Percentiles rank a stretch among this genome's conserved stretches.
Conservation (phyloP, 2,113 vertebrate genomes). For the Haemorhous mexicanus region DNA sequence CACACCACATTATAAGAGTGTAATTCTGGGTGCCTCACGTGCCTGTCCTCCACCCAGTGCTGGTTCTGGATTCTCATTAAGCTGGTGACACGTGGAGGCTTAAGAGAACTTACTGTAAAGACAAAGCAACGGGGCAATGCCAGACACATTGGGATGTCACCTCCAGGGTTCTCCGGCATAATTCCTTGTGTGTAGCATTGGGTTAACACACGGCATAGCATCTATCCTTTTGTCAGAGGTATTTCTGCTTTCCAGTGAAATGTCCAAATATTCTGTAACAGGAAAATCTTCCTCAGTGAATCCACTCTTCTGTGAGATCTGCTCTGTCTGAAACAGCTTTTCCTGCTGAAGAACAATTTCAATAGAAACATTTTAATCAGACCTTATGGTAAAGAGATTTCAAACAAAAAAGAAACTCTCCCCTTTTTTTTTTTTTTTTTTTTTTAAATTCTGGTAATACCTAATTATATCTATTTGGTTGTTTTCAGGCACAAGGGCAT, state of each 20-base stretch:
- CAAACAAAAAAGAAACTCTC: background rate
- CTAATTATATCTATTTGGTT: background rate
- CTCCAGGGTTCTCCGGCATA: background rate
- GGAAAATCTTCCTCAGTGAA: background rate
- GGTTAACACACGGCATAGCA: background rate
- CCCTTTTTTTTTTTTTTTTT: background rate
- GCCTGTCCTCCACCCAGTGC: background rate
- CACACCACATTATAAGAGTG: no score
- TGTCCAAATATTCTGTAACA: background rate
- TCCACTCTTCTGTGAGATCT: background rate
- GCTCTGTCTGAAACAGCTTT: background rate
- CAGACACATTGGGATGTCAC: background rate
- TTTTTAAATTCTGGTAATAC: background rate
- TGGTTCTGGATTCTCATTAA: background rate
- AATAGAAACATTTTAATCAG: background rate
- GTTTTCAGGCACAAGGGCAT: background rate
- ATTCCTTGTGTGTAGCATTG: background rate
- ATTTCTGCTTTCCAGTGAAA: background rate
- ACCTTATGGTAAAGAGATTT: background rate
- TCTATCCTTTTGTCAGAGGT: background rate
- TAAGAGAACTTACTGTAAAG: background rate
- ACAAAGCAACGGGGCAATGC: background rate
- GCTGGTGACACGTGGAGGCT: background rate
- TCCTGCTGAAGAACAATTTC: background rate
- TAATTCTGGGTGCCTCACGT: background rate